Evolutionary conservation across 2,797 vertebrate genomes (phyloP).

Genomic region (Lates japonicus): DNA sequence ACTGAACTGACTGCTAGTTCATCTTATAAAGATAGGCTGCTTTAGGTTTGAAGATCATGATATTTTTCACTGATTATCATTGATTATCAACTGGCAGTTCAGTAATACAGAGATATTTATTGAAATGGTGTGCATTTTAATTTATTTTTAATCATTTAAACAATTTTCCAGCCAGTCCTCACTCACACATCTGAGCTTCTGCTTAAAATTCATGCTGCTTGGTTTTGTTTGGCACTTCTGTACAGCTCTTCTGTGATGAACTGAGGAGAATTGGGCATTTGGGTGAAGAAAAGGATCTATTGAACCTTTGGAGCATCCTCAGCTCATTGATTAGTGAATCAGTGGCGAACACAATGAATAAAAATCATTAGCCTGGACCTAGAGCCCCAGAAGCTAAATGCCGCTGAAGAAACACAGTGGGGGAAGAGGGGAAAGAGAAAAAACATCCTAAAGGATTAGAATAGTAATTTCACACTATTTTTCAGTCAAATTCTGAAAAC

Average conservation of each 20-base stretch:
- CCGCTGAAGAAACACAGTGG: constrained; percentile 7
- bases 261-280: constrained; percentile 41
- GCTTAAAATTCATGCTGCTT: background rate
- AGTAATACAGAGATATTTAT: too few species aligned
- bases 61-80: too few species aligned
- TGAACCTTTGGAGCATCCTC: constrained; percentile 50
- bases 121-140: too few species aligned
- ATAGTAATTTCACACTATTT: background rate
- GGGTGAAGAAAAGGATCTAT: constrained; percentile 40
- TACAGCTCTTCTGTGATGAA: constrained; percentile 9
- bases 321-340: constrained; percentile 62
- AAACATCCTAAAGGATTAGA: constrained; percentile 10
- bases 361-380: constrained; percentile 39
- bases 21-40: too few species aligned
- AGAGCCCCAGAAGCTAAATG: constrained; percentile 16
- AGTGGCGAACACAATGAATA: constrained; percentile 55
- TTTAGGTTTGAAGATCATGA: too few species aligned
- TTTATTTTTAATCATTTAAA: too few species aligned
- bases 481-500: background rate
- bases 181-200: background rate
- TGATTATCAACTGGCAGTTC: too few species aligned
- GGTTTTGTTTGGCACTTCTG: constrained; percentile 6
- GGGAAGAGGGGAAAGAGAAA: background rate
- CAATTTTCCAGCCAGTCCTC: background rate
- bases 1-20: too few species aligned